Evolutionary conservation across 2,888 invertebrate genomes (phyloP).

Genomic region (Capitulum mitella): DNA sequence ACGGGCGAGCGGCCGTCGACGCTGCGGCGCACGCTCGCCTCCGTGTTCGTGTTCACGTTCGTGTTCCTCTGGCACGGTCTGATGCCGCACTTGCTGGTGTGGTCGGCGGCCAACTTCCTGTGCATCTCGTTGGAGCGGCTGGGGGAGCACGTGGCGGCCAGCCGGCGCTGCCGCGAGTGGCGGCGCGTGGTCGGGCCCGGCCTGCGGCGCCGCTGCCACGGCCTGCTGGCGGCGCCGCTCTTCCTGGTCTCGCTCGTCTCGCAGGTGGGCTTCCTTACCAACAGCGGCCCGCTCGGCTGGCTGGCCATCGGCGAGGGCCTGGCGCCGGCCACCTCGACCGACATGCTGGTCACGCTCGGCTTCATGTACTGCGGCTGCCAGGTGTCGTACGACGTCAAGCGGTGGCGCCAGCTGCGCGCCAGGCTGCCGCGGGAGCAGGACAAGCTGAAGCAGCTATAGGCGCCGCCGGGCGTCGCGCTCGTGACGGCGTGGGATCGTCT

Average conservation of each 20-base stretch:
- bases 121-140: constrained; percentile 63
- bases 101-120: constrained; percentile 78
- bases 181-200: constrained; percentile 39
- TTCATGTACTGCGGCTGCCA: constrained; percentile 53
- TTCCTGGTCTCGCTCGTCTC: constrained; percentile 72
- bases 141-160: constrained; percentile 25
- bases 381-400: constrained; percentile 50
- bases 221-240: constrained; percentile 61
- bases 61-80: constrained; percentile 88
- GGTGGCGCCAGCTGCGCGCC: constrained; percentile 34
- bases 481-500: background rate
- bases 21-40: constrained; percentile 58
- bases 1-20: background rate
- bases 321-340: constrained; percentile 42
- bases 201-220: constrained; percentile 57
- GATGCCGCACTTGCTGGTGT: constrained; percentile 65
- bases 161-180: constrained; percentile 10
- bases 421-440: background rate
- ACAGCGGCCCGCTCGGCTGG: constrained; percentile 54
- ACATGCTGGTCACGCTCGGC: constrained; percentile 40
- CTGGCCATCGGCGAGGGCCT: background rate
- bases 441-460: background rate
- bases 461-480: background rate
- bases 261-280: constrained; percentile 80
- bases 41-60: constrained; percentile 69